Conservation (phyloP, 2,797 vertebrate species). For the Spinus olivaceus region DNA sequence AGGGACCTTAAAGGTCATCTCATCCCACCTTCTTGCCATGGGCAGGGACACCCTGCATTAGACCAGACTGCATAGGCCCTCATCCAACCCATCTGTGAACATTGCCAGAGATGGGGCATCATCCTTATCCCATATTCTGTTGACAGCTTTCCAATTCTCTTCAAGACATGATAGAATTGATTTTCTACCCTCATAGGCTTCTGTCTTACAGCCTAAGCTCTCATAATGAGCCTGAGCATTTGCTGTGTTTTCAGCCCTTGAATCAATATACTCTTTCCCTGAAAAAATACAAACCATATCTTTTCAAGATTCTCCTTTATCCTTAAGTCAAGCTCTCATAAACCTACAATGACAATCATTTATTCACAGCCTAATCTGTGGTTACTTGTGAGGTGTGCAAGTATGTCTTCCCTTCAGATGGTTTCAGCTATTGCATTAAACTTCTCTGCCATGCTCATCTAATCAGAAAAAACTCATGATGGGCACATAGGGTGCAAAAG, state of each 20-base stretch:
- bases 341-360: neutral
- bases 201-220: constrained; percentile 6
- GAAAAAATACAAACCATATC: constrained; percentile 22
- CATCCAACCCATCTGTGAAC: neutral
- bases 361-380: neutral
- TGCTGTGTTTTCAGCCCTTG: neutral
- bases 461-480: neutral
- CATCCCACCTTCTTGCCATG: neutral
- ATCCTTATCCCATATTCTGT: neutral
- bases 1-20: neutral
- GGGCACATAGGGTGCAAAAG: neutral
- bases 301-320: constrained; percentile 14
- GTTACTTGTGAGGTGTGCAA: neutral
- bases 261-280: constrained; percentile 5
- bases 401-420: neutral
- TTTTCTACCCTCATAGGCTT: constrained; percentile 8
- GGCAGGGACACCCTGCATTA: neutral
- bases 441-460: neutral
- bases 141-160: constrained; percentile 15
- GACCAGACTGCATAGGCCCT: neutral
- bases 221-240: constrained; percentile 2
- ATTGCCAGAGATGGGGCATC: neutral
- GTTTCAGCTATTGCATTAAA: neutral
- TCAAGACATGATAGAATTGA: constrained; percentile 9
- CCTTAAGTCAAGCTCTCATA: neutral